These are phyloP conservation scores for Etheostoma cragini DNA, from an alignment of 2,113 vertebrate genomes.

Conservation along the genomic window DNA sequence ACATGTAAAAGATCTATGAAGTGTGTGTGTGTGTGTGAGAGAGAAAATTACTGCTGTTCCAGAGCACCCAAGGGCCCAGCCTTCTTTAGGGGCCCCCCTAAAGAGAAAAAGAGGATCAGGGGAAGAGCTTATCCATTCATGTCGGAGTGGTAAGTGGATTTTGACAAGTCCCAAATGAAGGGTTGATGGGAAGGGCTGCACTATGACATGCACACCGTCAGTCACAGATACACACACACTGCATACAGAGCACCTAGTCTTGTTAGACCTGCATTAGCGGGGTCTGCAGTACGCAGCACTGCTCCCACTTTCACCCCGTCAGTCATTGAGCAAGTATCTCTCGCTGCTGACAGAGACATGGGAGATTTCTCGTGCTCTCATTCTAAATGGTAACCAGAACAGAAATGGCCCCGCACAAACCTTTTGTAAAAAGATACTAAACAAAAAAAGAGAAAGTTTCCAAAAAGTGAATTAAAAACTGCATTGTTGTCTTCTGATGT, in stretches of 20 bases:
- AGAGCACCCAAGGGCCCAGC: conserved; percentile 10
- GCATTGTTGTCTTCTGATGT: neutral
- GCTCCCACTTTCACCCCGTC: conserved; percentile 18
- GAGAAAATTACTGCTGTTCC: neutral
- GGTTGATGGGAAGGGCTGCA: conserved; percentile 46
- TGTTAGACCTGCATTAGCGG: conserved; percentile 30
- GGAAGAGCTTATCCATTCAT: conserved; percentile 56
- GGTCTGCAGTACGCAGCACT: conserved; percentile 13
- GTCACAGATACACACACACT: conserved; percentile 39
- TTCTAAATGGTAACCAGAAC: neutral
- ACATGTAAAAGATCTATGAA: neutral
- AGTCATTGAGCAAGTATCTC: conserved; percentile 21
- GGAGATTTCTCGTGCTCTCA: neutral
- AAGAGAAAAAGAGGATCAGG: conserved; percentile 44
- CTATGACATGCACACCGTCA: conserved; percentile 36
- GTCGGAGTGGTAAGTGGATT: conserved; percentile 71
- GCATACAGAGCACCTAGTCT: conserved; percentile 31
- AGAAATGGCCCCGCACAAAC: neutral
- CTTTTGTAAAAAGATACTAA: neutral
- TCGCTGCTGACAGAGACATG: conserved; percentile 20
- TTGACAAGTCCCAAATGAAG: conserved; percentile 66
- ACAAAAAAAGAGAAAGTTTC: neutral
- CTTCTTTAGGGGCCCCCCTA: conserved; percentile 2
- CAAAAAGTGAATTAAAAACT: neutral
- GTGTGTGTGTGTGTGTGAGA: neutral